Base-by-base conservation (phyloP, 2,113 vertebrate genomes). In the Lamprotornis superbus region DNA sequence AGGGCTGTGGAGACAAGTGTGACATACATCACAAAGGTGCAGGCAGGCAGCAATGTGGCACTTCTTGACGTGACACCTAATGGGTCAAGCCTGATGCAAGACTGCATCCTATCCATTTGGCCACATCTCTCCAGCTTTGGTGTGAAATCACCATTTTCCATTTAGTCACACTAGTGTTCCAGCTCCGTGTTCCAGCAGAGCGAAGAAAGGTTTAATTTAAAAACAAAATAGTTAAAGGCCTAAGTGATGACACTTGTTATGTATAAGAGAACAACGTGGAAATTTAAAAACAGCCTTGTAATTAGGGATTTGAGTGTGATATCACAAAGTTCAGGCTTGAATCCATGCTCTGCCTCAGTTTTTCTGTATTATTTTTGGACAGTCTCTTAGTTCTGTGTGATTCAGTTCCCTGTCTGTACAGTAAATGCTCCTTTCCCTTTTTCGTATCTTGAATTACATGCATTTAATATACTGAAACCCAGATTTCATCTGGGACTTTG, bases 301-400 rank as follows among this genome's bases (percentile, higher is more conserved):
- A 80, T 85, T 85, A 52, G 79, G 70, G 44, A 69, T 79, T 44
- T 9, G 40, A 83, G 74, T 6, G n/a, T 93, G 37, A 55, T 53
- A 78, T 78, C 83, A 74, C 40, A 42, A 91, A 71, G 44, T 60
- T 84, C 63, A 91, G 93, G 46, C 61, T 71, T 39, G 31, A 82
- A 60, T 84, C 77, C 56, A n/a, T 18, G n/a, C 31, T 84, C 73
- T 93, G 61, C 63, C 53, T 64, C 30, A 59, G 53, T 30, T 79
- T 87, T 77, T 46, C 42, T 80, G 46, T 94, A 89, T 96, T 92
- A 81, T 87, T 83, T 61, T 93, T 73, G 83, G 76, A 60, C 69
- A 55, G 55, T 30, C 47, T 86, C 76, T 87, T 69, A 75, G 56
- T 60, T 90, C 70, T 75, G 5, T 12, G 35, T 11, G 19, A 86